phyloP scores from a whole-genome alignment of 2,113 vertebrate species.

The Chaetodon trifascialis region DNA sequence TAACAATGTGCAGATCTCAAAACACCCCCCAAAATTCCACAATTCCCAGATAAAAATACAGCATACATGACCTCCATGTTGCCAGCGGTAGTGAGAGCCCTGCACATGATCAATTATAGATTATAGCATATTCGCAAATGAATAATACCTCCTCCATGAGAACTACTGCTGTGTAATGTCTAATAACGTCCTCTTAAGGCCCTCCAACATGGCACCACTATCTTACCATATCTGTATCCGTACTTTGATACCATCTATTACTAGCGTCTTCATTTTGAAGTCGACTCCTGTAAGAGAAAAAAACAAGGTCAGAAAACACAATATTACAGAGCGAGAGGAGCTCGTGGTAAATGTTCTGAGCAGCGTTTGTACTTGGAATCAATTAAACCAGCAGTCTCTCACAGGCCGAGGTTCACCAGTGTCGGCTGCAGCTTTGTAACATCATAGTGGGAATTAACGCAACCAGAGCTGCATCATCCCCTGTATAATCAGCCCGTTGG shows the following conservation, averaged over 20 bases:
- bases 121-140: neutral
- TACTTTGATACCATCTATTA: slow-evolving; percentile 88
- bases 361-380: neutral
- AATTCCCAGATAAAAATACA: neutral
- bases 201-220: neutral
- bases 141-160: neutral
- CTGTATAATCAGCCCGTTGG: slow-evolving; percentile 41
- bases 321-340: neutral
- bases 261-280: slow-evolving; percentile 89
- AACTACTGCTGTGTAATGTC: slow-evolving; percentile 2
- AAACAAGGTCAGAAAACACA: slow-evolving; percentile 18
- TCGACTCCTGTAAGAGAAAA: slow-evolving; percentile 81
- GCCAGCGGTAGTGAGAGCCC: neutral
- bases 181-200: neutral
- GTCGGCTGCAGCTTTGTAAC: slow-evolving; percentile 41
- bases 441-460: slow-evolving; percentile 39
- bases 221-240: slow-evolving; percentile 89
- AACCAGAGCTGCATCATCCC: slow-evolving; percentile 16
- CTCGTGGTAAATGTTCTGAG: slow-evolving; percentile 4
- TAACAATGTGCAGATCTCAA: neutral
- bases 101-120: neutral
- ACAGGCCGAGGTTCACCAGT: neutral
- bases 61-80: neutral
- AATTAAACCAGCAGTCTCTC: slow-evolving; percentile 9
- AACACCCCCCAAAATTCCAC: neutral